A percentile compares a stretch with the other conserved stretches of the same genome.
phyloP scores from a whole-genome alignment of 2,113 vertebrate genomes.

The Cynopterus brachyotis region DNA sequence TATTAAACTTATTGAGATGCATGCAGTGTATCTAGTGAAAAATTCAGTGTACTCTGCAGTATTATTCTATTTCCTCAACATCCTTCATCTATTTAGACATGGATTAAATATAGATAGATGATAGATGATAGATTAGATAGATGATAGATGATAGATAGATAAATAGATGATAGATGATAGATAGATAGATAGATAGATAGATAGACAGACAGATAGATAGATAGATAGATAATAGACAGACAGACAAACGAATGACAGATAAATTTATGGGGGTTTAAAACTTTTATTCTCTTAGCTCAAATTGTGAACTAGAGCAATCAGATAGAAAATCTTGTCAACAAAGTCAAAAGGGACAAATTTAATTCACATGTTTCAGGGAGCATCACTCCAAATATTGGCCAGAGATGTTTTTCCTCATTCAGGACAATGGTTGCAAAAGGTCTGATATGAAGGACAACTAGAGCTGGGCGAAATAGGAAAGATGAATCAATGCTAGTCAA shows the following conservation, averaged over 20 bases:
- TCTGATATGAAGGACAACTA: neutral
- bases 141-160: too few species aligned
- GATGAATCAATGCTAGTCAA: neutral
- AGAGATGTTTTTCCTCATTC: neutral
- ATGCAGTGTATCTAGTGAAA: neutral
- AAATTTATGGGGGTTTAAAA: neutral
- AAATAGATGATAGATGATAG: too few species aligned
- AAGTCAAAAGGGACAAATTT: slow-evolving; percentile 10
- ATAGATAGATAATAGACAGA: too few species aligned
- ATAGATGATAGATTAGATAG: too few species aligned
- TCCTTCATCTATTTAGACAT: neutral
- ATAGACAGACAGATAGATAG: too few species aligned
- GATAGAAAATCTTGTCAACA: neutral
- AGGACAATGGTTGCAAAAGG: neutral
- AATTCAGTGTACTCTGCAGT: neutral
- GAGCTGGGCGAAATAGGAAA: neutral
- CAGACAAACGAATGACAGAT: neutral
- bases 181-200: too few species aligned
- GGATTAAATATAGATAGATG: neutral
- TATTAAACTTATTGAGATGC: neutral
- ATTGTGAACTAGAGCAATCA: neutral
- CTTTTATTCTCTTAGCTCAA: neutral
- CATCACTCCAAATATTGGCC: neutral
- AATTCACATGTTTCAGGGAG: neutral
- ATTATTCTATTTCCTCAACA: neutral